Percentiles rank a stretch among this genome's conserved stretches.
These are phyloP conservation scores for Romanogobio albipinnatus DNA, from an alignment of 2,113 vertebrate genomes.

Conservation along the genomic window DNA sequence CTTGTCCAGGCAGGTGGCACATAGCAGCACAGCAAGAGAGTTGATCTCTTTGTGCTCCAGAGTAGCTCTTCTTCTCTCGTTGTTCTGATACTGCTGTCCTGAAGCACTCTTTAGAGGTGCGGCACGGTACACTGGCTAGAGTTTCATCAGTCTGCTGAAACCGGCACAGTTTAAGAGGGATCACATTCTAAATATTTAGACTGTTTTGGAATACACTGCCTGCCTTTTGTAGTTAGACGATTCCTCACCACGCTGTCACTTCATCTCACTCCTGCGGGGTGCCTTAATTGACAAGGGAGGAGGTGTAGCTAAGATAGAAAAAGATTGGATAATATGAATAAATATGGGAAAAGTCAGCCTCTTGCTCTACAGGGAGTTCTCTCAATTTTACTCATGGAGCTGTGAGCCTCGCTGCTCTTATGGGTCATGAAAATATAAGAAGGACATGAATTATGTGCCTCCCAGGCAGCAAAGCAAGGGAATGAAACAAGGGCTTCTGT, in stretches of 20 bases:
- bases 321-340: background rate
- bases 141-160: constrained; percentile 24
- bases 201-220: background rate
- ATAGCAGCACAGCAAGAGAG: constrained; percentile 17
- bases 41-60: constrained; percentile 23
- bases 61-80: background rate
- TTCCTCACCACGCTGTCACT: background rate
- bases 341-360: background rate
- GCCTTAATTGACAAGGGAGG: constrained; percentile 31
- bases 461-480: constrained; percentile 1
- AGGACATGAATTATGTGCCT: constrained; percentile 19
- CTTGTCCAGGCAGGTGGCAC: constrained; percentile 28
- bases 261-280: constrained; percentile 23
- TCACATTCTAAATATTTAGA: background rate
- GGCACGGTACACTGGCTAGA: background rate
- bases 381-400: background rate
- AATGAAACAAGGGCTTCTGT: constrained; percentile 11
- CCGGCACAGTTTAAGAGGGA: background rate
- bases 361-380: background rate
- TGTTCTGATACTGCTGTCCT: constrained; percentile 11
- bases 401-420: background rate
- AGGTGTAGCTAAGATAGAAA: constrained; percentile 1
- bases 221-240: constrained; percentile 1
- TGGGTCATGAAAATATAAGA: constrained; percentile 25
- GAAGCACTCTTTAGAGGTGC: background rate